Conservation (phyloP, 2,888 invertebrate genomes). For the Nymphalis c-album region DNA sequence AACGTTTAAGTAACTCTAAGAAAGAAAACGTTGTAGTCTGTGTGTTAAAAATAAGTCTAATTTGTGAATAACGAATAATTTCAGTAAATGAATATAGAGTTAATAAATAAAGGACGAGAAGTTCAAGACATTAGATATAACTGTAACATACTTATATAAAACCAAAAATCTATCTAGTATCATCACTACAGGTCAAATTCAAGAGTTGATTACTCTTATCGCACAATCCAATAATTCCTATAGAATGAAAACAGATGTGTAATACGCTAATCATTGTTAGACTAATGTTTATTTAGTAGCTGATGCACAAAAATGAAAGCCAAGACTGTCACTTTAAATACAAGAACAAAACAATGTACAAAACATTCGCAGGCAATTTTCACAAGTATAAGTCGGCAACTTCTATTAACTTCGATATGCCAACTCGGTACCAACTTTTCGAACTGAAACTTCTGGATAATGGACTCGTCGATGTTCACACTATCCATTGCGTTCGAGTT, state of each 20-base stretch:
- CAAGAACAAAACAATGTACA: constrained; percentile 20
- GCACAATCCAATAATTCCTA: too few species aligned
- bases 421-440: constrained; percentile 43
- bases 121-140: too few species aligned
- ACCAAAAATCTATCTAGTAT: too few species aligned
- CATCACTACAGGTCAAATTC: too few species aligned
- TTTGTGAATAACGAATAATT: too few species aligned
- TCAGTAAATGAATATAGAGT: too few species aligned
- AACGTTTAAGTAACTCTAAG: not conserved
- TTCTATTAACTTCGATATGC: constrained; percentile 43
- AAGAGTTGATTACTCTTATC: too few species aligned
- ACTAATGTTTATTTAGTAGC: not conserved
- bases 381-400: constrained; percentile 29
- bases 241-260: too few species aligned
- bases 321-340: constrained; percentile 6
- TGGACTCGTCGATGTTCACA: constrained; percentile 31
- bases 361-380: constrained; percentile 24
- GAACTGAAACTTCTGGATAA: constrained; percentile 39
- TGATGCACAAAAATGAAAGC: not conserved
- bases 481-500: constrained; percentile 26
- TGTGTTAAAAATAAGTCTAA: too few species aligned
- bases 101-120: too few species aligned
- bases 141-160: too few species aligned
- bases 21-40: too few species aligned
- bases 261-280: not conserved